phyloP scores from a whole-genome alignment of 2,113 vertebrate genomes.

The Ahaetulla prasina region DNA sequence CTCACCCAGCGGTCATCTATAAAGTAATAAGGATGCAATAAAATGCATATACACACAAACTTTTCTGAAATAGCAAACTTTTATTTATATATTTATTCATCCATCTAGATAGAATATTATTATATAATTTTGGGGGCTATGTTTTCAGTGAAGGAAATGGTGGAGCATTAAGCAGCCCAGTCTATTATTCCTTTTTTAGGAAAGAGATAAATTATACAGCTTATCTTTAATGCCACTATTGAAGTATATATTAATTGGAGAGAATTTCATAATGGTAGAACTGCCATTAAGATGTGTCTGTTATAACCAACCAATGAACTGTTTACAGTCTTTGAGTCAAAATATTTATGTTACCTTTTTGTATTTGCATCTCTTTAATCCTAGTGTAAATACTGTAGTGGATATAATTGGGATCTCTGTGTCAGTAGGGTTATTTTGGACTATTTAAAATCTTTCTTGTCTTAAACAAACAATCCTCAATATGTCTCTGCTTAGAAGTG shows the following conservation, averaged over 20 bases:
- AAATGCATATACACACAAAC: not conserved
- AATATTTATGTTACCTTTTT: fast-evolving
- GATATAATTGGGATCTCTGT: not conserved
- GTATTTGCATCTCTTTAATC: not conserved
- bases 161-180: no score
- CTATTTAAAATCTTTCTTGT: not conserved
- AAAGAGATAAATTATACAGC: not conserved
- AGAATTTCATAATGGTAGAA: not conserved
- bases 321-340: not conserved
- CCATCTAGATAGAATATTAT: not conserved
- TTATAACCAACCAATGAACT: not conserved
- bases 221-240: not conserved
- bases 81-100: not conserved
- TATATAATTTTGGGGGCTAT: no score
- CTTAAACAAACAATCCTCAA: not conserved
- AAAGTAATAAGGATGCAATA: not conserved
- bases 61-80: not conserved
- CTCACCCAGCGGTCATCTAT: no score
- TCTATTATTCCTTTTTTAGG: not conserved
- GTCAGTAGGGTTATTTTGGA: not conserved
- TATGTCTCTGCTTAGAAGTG: not conserved
- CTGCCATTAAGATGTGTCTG: not conserved
- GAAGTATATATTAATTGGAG: not conserved
- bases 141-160: not conserved
- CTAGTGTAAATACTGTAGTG: not conserved